A percentile compares a stretch with the other conserved stretches of the same genome.
phyloP scores from a whole-genome alignment of 2,113 vertebrate genomes.

The Sapayoa aenigma region DNA sequence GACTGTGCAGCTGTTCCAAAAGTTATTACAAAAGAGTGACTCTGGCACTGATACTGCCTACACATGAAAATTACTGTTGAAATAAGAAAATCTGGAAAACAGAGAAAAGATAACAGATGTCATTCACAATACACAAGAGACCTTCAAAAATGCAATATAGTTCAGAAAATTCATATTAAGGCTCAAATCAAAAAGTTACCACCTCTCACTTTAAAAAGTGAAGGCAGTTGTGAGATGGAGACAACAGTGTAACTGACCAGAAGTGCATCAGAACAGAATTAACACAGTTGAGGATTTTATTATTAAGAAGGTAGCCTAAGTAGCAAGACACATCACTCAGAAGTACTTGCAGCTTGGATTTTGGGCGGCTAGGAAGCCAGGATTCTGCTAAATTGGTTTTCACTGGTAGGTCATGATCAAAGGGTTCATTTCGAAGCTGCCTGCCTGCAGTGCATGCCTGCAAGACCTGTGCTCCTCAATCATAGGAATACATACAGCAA shows the following conservation, averaged over 20 bases:
- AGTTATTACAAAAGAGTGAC: neutral
- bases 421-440: neutral
- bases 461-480: neutral
- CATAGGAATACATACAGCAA: neutral
- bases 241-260: neutral
- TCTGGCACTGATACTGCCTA: neutral
- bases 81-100: neutral
- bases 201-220: neutral
- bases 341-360: neutral
- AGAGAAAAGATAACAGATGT: neutral
- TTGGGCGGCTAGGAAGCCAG: neutral
- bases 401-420: neutral
- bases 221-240: neutral
- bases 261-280: neutral
- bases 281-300: neutral
- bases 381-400: neutral
- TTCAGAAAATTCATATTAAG: neutral
- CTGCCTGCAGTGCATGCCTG: neutral
- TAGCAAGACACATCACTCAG: neutral
- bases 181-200: neutral
- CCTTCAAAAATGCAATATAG: neutral
- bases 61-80: neutral
- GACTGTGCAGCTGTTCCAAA: neutral
- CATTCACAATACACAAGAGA: neutral
- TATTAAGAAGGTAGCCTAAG: neutral